Base-by-base conservation (phyloP, 2,113 vertebrate species). In the Mionectes macconnelli region DNA sequence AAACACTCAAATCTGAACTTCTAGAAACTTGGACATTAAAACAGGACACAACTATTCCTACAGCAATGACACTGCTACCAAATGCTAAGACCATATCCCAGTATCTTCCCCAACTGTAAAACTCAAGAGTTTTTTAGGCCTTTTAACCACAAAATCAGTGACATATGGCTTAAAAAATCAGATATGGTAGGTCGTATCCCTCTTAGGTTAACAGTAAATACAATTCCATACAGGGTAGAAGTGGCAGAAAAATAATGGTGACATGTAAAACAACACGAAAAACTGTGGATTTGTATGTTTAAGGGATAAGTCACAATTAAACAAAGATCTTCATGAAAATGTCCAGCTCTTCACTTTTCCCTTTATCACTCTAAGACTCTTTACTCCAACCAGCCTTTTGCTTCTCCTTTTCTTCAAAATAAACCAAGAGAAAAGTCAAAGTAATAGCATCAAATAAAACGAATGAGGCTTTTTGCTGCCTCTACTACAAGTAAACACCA, bases 401-500 rank as follows among this genome's bases (percentile, higher is more conserved):
- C 16, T 91, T 59, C 56, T 92, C 70, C 87, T 87, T 56, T 56
- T 57, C 62, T 24, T 30, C 76, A 96, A 85, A 96, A 95, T 67
- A 92, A 94, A 86, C 67, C 30, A 50, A 67, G 84, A 81, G 62
- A 76, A 81, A 94, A 94, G 66, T 74, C 66, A 31, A 84, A 88
- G 35, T 72, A 87, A 28, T 76, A 84, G 88, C 63, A 95, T 88
- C 75, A 96, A 95, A 94, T 77, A 68, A 85, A 91, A 69, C 2
- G 0, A 20, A 86, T 7, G 40, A 56, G 35, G 2, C 20, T 79
- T 89, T 90, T 73, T 87, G 86, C 84, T 94, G 59, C 47, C 79
- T 97, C n/a, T 47, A 74, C 69, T 89, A 69, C 69, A 93, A 92
- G 78, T 81, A 74, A 94, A 87, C 87, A 96, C 72, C 53, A 96